Conservation (phyloP, 2,888 invertebrate species). For the Acholoe squamosa region DNA sequence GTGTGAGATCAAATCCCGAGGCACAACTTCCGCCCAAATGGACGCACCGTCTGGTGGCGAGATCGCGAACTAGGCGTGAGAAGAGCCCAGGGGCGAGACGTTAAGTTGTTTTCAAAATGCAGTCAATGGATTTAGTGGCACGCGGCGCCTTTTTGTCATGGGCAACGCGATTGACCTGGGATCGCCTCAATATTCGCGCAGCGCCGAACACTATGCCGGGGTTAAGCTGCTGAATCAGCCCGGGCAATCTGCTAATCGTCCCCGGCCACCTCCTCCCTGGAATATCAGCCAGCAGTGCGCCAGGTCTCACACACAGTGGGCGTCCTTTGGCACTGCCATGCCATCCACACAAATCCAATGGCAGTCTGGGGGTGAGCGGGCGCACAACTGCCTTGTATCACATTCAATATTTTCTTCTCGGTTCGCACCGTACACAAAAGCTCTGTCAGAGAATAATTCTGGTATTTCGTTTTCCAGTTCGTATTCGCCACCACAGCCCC, state of each 20-base stretch:
- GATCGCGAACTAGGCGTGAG: slow-evolving; percentile 35
- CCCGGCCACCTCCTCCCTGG: not conserved
- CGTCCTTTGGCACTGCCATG: not conserved
- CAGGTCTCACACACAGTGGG: not conserved
- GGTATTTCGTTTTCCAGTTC: slow-evolving; percentile 50
- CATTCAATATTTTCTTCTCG: slow-evolving; percentile 58
- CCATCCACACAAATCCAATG: slow-evolving; percentile 30
- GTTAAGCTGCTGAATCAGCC: slow-evolving; percentile 37
- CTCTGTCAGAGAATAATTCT: not conserved
- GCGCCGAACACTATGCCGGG: slow-evolving; percentile 31
- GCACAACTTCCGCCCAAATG: not conserved
- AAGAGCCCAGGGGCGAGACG: slow-evolving; percentile 36
- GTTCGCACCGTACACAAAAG: slow-evolving; percentile 41
- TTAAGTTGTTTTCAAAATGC: slow-evolving; percentile 59
- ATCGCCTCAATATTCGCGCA: slow-evolving; percentile 39
- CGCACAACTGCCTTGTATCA: slow-evolving; percentile 54
- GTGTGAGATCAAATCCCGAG: slow-evolving; percentile 21
- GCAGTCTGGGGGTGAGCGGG: not conserved
- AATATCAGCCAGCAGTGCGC: not conserved
- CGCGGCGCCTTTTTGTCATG: slow-evolving; percentile 36
- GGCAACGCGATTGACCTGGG: slow-evolving; percentile 43
- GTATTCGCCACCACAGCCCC: not conserved
- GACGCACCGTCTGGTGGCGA: not conserved
- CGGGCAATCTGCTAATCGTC: slow-evolving; percentile 26
- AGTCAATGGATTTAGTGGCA: slow-evolving; percentile 28